Percentiles rank a stretch among this genome's conserved stretches.
Evolutionary conservation across 1,140 invertebrate genomes (phyloP).

Genomic region (Oryctes rhinoceros): DNA sequence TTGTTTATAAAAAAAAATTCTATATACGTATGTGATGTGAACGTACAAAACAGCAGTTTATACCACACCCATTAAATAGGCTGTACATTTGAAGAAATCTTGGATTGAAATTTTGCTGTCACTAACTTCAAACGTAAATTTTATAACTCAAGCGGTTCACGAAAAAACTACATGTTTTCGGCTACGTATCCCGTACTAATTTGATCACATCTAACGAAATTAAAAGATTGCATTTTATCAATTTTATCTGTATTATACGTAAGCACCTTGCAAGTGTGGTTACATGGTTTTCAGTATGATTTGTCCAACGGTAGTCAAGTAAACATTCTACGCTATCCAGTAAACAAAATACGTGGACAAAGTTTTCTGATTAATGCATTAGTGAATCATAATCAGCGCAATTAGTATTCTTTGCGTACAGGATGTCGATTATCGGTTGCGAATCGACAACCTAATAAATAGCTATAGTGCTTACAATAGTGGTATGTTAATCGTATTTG

Average conservation of each 20-base stretch:
- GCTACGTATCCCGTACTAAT: not conserved
- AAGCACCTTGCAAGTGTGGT: not conserved
- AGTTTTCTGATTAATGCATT: not conserved
- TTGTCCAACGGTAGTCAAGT: constrained; percentile 1
- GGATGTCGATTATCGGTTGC: not conserved
- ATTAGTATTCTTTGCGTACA: constrained; percentile 12
- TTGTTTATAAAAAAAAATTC: too few relatives aligned
- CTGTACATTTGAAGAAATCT: not conserved
- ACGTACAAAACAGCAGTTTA: not conserved
- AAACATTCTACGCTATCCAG: not conserved
- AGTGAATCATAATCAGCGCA: not conserved
- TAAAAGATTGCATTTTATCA: not conserved
- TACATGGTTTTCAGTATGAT: not conserved
- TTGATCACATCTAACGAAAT: not conserved
- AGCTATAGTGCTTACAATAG: not conserved
- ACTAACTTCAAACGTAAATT: not conserved
- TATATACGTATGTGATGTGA: not conserved
- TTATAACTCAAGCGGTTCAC: not conserved
- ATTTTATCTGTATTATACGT: constrained; percentile 1
- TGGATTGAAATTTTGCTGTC: not conserved
- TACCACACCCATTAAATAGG: not conserved
- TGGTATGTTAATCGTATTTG: not conserved
- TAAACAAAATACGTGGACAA: not conserved
- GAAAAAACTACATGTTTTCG: not conserved
- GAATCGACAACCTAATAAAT: not conserved